Base-by-base conservation (phyloP, 2,113 vertebrate species). In the Edolisoma coerulescens region DNA sequence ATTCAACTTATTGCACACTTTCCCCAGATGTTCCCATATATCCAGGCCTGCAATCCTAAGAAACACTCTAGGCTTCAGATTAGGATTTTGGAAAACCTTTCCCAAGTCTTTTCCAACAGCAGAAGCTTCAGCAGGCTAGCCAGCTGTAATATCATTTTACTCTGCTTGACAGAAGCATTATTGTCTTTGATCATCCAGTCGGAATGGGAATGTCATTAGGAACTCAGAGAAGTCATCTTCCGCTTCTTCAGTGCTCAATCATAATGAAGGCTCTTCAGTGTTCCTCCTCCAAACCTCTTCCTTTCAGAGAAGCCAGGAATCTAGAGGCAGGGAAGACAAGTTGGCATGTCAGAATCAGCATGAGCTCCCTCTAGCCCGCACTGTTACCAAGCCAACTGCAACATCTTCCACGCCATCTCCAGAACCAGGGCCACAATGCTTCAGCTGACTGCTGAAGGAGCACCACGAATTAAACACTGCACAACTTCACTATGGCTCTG, bases 241-340 rank as follows among this genome's bases (percentile, higher is more conserved):
- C 73, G 37, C 53, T 78, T 76, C 44, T 59, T 89, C 61, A 39
- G 24, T 20, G 37, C 63, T 98, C 96, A 99, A 53, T 99, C 99
- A 84, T 99, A 99, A 97, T 99, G 99, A 93, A 99, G 97, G 95
- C 89, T 99, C 97, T 99, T 99, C 88, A 99, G 96, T 9, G 98
- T 97, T 79, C 97, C 98, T 93, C 97, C 97, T 82, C 97, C 97
- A 98, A 99, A 99, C 45, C 99, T 98, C 85, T 99, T 99, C 81
- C 99, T 98, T 97, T 99, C 99, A 68, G 99, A 97, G 97, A 99
- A 99, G 90, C 98, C 98, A 13, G 98, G 96, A 97, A 99, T 98
- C 99, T 99, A 98, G 42, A 95, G 80, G 95, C 27, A 96, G 68
- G 89, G 96, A 97, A 94, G 57, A 93, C 22, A 94, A 90, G 64